Evolutionary conservation across 2,888 invertebrate genomes (phyloP).

Genomic region (Drosophila buzzatii): DNA sequence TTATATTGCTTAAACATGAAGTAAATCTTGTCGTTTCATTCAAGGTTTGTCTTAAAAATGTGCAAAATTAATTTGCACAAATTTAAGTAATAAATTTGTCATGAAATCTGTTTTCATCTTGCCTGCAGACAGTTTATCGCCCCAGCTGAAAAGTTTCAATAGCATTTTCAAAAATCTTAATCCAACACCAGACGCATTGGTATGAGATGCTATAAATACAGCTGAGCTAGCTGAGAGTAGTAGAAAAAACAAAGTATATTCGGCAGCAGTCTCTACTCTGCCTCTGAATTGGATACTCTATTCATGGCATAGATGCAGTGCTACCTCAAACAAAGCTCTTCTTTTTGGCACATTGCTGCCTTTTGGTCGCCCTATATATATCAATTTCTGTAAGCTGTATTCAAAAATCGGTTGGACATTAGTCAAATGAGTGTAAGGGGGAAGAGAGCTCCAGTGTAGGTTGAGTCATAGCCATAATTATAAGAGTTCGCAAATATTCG

Average conservation of each 20-base stretch:
- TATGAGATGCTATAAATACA: not conserved
- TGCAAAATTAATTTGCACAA: not conserved
- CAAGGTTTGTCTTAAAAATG: not conserved
- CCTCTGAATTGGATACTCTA: not conserved
- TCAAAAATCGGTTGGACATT: not conserved
- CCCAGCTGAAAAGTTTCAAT: not conserved
- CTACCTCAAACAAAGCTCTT: too few relatives aligned
- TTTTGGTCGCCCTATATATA: not conserved
- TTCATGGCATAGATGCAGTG: not conserved
- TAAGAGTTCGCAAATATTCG: not conserved
- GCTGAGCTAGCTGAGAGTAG: too few relatives aligned
- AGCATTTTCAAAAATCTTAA: not conserved
- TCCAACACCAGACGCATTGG: not conserved
- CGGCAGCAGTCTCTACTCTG: too few relatives aligned
- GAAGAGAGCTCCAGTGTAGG: not conserved
- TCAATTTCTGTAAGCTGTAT: not conserved
- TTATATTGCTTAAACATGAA: too few relatives aligned
- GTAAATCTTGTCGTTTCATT: too few relatives aligned
- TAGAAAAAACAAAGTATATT: not conserved
- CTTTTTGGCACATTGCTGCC: not conserved
- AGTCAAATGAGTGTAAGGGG: not conserved
- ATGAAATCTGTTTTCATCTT: not conserved
- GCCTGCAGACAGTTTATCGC: not conserved
- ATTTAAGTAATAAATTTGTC: not conserved
- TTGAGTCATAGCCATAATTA: conserved; percentile 1